phyloP scores from a whole-genome alignment of 2,888 invertebrate genomes.

The Monochamus alternatus region DNA sequence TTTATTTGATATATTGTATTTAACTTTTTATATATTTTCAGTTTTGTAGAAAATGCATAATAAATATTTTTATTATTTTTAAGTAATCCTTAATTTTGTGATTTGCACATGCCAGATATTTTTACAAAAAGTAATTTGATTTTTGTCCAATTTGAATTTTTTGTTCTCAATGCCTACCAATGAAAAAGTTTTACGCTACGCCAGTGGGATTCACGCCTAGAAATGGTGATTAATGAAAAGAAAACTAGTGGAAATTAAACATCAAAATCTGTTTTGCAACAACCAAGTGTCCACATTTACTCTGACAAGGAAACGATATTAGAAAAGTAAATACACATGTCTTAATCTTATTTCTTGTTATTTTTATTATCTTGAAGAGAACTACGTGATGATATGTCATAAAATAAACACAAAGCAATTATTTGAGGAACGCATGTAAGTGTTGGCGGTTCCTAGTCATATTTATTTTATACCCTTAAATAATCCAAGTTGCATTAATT shows the following conservation, averaged over 20 bases:
- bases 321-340: slow-evolving; percentile 2
- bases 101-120: too few species aligned
- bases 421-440: slow-evolving; percentile 19
- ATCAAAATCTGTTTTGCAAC: not conserved
- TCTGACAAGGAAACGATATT: not conserved
- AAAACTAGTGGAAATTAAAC: not conserved
- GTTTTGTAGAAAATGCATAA: too few species aligned
- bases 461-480: slow-evolving; percentile 10
- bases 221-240: not conserved
- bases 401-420: slow-evolving; percentile 19
- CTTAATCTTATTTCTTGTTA: not conserved
- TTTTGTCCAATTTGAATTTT: too few species aligned
- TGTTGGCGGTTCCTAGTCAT: not conserved
- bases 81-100: too few species aligned
- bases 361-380: not conserved
- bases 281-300: not conserved
- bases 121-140: too few species aligned
- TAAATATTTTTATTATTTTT: too few species aligned
- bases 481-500: not conserved
- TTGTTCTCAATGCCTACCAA: too few species aligned
- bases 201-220: too few species aligned
- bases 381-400: not conserved
- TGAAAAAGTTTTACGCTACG: too few species aligned
- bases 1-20: too few species aligned
- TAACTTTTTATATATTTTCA: too few species aligned